Percentiles rank a stretch among this genome's conserved stretches.
Evolutionary conservation across 2,888 invertebrate species (phyloP).

Genomic region (Ethmia dodecea): DNA sequence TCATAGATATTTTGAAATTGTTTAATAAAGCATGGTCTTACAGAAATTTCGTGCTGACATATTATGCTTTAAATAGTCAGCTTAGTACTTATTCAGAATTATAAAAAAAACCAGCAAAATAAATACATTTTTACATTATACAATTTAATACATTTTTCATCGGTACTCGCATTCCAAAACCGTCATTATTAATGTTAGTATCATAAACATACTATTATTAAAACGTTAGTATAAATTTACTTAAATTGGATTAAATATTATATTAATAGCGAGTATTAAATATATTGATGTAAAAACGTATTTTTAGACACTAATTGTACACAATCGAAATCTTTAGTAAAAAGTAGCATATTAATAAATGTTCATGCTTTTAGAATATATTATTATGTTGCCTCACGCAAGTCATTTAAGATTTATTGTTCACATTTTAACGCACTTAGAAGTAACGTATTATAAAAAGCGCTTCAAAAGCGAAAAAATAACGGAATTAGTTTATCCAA

Average conservation of each 20-base stretch:
- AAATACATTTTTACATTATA: slow-evolving; percentile 3
- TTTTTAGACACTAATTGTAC: slow-evolving; percentile 55
- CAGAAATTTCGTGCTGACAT: no score
- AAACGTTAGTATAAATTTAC: slow-evolving; percentile 21
- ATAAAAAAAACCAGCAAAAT: background rate
- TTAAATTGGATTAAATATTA: slow-evolving; percentile 30
- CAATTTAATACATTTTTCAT: slow-evolving; percentile 2
- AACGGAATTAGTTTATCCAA: no score
- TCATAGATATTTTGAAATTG: no score
- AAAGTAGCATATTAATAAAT: slow-evolving; percentile 20
- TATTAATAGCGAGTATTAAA: slow-evolving; percentile 36
- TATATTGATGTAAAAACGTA: slow-evolving; percentile 46
- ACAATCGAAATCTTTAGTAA: slow-evolving; percentile 35
- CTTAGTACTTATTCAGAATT: background rate
- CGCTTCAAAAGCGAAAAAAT: no score
- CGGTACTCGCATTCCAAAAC: slow-evolving; percentile 37
- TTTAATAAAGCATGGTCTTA: no score
- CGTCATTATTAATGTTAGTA: slow-evolving; percentile 52
- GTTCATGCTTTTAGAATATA: slow-evolving; percentile 39
- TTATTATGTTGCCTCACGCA: slow-evolving; percentile 31
- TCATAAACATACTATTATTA: slow-evolving; percentile 27
- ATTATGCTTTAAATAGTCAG: no score
- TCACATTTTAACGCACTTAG: no score
- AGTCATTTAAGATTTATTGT: slow-evolving; percentile 24
- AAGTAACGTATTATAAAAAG: no score